A percentile compares a stretch with the other conserved stretches of the same genome.
These are phyloP conservation scores for Anoura caudifer DNA, from an alignment of 2,113 vertebrate species.

Conservation along the genomic window DNA sequence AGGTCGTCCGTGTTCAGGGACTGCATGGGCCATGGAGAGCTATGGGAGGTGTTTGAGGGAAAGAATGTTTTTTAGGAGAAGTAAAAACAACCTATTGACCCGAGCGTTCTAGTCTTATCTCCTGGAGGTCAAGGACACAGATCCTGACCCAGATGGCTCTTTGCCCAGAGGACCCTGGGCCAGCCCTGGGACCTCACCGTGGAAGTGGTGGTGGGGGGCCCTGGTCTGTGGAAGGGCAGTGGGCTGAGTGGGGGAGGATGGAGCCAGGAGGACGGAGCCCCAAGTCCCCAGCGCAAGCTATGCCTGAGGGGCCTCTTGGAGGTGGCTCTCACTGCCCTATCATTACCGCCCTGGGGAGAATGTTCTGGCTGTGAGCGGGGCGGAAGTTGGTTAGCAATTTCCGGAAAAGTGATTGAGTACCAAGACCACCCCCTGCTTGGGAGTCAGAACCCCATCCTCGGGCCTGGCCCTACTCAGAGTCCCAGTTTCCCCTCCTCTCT, in stretches of 20 bases:
- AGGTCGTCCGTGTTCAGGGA: accelerated
- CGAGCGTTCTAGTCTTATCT: accelerated
- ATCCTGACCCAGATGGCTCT: background rate
- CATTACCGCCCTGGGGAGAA: background rate
- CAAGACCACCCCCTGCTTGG: background rate
- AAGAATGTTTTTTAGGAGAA: background rate
- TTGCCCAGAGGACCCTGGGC: background rate
- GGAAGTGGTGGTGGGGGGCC: accelerated
- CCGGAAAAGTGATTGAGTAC: background rate
- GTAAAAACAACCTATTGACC: accelerated
- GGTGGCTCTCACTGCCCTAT: background rate
- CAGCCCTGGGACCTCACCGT: accelerated
- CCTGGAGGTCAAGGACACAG: background rate
- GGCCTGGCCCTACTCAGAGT: background rate
- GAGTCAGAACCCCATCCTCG: no score
- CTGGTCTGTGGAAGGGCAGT: accelerated
- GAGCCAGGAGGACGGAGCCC: background rate
- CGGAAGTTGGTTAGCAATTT: background rate
- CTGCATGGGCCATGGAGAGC: background rate
- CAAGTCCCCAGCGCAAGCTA: background rate
- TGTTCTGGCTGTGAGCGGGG: background rate
- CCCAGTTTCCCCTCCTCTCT: background rate
- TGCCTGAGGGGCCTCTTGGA: background rate
- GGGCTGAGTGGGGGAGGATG: background rate
- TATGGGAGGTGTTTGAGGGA: background rate